phyloP scores from a whole-genome alignment of 2,888 invertebrate species.

The Helicoverpa assulta region DNA sequence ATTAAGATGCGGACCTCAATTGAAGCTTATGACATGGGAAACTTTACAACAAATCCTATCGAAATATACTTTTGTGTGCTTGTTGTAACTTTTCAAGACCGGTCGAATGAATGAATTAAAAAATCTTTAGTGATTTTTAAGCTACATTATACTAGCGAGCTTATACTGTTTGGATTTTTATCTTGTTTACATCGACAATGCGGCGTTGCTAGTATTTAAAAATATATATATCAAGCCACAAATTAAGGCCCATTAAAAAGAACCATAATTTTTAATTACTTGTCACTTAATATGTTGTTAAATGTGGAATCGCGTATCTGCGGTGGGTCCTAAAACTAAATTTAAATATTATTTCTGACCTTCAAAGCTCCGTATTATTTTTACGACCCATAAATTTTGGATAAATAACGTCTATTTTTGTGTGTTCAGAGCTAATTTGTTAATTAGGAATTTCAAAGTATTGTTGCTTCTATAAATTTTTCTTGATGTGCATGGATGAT shows the following conservation, averaged over 20 bases:
- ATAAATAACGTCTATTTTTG: conserved; percentile 32
- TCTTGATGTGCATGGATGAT: too few relatives aligned
- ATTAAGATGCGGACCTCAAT: too few relatives aligned
- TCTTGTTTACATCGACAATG: not conserved
- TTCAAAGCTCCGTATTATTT: conserved; percentile 40
- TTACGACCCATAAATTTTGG: conserved; percentile 56
- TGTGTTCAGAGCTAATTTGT: conserved; percentile 34
- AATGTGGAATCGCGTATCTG: conserved; percentile 42
- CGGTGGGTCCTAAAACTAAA: conserved; percentile 50
- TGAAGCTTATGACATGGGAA: too few relatives aligned
- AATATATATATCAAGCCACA: conserved; percentile 15
- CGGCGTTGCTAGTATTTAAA: not conserved
- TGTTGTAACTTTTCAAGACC: too few relatives aligned
- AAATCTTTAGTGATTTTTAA: not conserved
- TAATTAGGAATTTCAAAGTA: conserved; percentile 16
- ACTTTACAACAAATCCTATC: too few relatives aligned
- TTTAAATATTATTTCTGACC: conserved; percentile 15
- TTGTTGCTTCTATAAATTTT: not conserved
- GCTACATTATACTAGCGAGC: not conserved
- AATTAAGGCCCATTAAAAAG: conserved; percentile 33
- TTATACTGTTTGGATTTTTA: too few relatives aligned
- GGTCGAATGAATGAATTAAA: too few relatives aligned
- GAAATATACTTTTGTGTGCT: too few relatives aligned
- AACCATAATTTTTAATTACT: conserved; percentile 40
- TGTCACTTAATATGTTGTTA: conserved; percentile 56